A percentile compares a stretch with the other conserved stretches of the same genome.
Evolutionary conservation across 2,888 invertebrate species (phyloP).

Genomic region (Alloplasta piceator): DNA sequence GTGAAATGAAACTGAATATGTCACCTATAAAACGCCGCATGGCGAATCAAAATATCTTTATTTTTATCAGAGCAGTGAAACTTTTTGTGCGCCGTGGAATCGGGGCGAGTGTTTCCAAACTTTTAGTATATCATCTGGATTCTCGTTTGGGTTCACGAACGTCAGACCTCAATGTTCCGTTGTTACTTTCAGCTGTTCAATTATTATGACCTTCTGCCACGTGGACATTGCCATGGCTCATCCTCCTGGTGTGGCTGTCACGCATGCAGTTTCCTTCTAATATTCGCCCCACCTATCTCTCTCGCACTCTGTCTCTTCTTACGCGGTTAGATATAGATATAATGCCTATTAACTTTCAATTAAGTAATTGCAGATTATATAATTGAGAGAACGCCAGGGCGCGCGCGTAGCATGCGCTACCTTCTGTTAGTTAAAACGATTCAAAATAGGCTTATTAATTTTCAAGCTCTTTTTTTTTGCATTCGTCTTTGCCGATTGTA

Average conservation of each 20-base stretch:
- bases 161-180: background rate
- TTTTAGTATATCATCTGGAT: background rate
- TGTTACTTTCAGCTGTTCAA: constrained; percentile 61
- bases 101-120: too few species aligned
- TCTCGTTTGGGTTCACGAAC: background rate
- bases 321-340: constrained; percentile 24
- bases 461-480: too few species aligned
- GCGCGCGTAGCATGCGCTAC: constrained; percentile 33
- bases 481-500: too few species aligned
- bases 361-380: constrained; percentile 68
- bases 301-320: constrained; percentile 41
- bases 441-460: too few species aligned
- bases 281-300: constrained; percentile 26
- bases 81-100: too few species aligned
- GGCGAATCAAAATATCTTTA: too few species aligned
- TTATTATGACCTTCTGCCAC: constrained; percentile 72
- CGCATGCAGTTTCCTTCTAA: constrained; percentile 37
- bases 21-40: too few species aligned
- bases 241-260: constrained; percentile 59
- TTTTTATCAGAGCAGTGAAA: too few species aligned
- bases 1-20: too few species aligned
- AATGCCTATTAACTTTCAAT: constrained; percentile 71
- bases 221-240: constrained; percentile 43
- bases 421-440: too few species aligned
- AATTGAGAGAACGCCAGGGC: constrained; percentile 65